A percentile compares a stretch with the other conserved stretches of the same genome.
Conservation (phyloP, 2,113 vertebrate genomes). For the Xiphorhynchus elegans region DNA sequence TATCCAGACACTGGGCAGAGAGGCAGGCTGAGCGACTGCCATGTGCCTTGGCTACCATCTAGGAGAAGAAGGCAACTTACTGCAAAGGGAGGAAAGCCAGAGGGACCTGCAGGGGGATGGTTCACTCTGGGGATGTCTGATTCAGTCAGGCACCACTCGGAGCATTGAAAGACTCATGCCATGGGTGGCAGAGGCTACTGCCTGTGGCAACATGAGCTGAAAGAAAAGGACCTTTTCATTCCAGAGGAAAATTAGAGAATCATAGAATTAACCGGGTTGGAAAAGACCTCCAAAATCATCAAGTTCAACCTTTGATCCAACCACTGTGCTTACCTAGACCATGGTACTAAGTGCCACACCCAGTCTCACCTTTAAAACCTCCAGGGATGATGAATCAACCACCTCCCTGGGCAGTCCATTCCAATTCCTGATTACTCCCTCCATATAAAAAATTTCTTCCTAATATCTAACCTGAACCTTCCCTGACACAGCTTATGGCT, state of each 20-base stretch:
- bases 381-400: no score
- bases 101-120: neutral
- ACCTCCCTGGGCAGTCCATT: no score
- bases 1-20: neutral
- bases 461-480: no score
- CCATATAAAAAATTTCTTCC: no score
- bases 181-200: neutral
- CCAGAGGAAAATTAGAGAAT: neutral
- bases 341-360: no score
- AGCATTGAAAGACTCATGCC: neutral
- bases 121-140: neutral
- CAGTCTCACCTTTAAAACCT: no score
- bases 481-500: no score
- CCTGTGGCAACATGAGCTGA: neutral
- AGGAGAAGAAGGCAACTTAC: neutral
- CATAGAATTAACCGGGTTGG: no score
- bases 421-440: no score
- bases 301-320: no score
- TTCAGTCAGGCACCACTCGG: accelerated
- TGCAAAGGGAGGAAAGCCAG: neutral
- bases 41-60: neutral
- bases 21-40: neutral
- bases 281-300: no score
- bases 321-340: no score
- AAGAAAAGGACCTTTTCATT: neutral